A percentile compares a stretch with the other conserved stretches of the same genome.
Evolutionary conservation across 2,888 invertebrate genomes (phyloP).

Genomic region (Yponomeuta evonymella): DNA sequence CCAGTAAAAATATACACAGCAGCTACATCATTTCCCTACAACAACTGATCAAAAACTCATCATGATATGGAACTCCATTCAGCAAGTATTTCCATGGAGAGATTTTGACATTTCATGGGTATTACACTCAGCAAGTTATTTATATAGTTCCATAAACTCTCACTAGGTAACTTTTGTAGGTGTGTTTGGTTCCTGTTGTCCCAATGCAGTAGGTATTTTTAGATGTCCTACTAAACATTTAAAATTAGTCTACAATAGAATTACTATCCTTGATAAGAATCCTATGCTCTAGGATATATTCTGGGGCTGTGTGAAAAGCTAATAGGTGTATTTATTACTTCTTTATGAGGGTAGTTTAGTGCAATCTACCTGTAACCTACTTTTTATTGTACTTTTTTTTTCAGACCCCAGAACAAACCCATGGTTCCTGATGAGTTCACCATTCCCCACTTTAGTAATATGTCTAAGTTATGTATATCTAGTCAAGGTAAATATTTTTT

Average conservation of each 20-base stretch:
- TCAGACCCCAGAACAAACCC: constrained; percentile 91
- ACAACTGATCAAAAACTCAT: no score
- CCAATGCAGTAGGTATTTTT: constrained; percentile 33
- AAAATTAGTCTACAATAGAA: neutral
- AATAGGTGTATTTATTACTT: no score
- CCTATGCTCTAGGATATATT: no score
- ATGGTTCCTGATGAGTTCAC: constrained; percentile 96
- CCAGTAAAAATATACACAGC: neutral
- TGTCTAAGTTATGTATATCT: constrained; percentile 92
- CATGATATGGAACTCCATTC: no score
- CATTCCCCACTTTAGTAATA: constrained; percentile 92
- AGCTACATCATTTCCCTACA: neutral
- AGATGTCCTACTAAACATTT: constrained; percentile 34
- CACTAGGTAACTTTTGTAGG: neutral
- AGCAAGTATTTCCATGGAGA: no score
- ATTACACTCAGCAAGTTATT: neutral
- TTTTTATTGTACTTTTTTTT: constrained; percentile 42
- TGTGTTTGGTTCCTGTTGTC: constrained; percentile 28
- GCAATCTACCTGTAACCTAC: neutral
- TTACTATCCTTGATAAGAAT: neutral
- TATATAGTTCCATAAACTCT: neutral
- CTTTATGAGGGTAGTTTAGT: neutral
- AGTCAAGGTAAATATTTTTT: constrained; percentile 81
- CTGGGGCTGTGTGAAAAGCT: no score
- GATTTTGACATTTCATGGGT: neutral